phyloP scores from a whole-genome alignment of 1,140 invertebrate species.

The Nixonia krombeini region DNA sequence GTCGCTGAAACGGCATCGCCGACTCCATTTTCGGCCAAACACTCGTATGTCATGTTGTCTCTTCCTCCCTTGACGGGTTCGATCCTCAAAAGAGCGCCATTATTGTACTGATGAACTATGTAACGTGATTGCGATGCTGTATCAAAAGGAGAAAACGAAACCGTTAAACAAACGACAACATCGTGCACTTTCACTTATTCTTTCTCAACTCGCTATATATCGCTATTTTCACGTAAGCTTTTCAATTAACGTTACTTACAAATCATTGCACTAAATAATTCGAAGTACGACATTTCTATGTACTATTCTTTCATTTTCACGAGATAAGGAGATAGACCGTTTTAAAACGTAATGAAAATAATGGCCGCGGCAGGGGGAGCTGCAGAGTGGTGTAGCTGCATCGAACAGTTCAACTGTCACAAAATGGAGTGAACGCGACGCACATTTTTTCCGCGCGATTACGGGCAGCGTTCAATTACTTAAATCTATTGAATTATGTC shows the following conservation, averaged over 20 bases:
- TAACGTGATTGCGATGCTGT: conserved; percentile 81
- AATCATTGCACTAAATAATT: too few relatives aligned
- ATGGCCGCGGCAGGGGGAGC: too few relatives aligned
- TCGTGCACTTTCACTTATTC: too few relatives aligned
- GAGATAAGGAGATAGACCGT: too few relatives aligned
- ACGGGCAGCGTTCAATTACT: conserved; percentile 41
- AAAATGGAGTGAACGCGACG: conserved; percentile 15
- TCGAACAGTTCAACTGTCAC: conserved; percentile 6
- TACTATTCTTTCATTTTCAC: too few relatives aligned
- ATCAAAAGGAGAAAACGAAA: background rate
- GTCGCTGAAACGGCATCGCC: conserved; percentile 93
- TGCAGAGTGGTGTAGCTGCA: too few relatives aligned
- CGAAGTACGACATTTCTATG: too few relatives aligned
- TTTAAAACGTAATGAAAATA: too few relatives aligned
- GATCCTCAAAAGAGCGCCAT: conserved; percentile 90
- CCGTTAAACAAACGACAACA: background rate
- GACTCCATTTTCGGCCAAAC: conserved; percentile 96
- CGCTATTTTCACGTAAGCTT: too few relatives aligned
- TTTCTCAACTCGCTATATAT: too few relatives aligned
- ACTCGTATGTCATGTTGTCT: conserved; percentile 94
- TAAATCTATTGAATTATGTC: conserved; percentile 38
- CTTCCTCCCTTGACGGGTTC: conserved; percentile 87
- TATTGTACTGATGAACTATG: conserved; percentile 77
- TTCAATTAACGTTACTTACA: too few relatives aligned
- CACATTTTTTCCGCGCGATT: conserved; percentile 23